Conservation (phyloP, 2,888 invertebrate genomes). For the Phyto melanocephala region DNA sequence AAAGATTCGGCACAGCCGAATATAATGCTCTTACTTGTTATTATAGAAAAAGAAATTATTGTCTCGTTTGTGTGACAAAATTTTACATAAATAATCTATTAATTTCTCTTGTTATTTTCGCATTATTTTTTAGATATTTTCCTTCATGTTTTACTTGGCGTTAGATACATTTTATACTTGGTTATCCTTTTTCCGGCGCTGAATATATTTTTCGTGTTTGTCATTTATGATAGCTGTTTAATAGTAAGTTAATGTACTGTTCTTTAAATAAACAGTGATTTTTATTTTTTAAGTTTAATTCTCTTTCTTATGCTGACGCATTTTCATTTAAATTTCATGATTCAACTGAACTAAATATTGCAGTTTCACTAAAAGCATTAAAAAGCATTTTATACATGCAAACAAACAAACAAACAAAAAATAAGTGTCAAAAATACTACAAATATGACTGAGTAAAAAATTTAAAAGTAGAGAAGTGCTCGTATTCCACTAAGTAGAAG, state of each 20-base stretch:
- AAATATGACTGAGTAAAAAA: too few relatives aligned
- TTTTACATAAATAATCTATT: conserved; percentile 56
- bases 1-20: too few relatives aligned
- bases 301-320: not conserved
- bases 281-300: not conserved
- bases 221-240: conserved; percentile 62
- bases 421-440: not conserved
- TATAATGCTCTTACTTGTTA: too few relatives aligned
- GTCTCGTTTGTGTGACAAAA: not conserved
- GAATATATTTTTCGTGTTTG: conserved; percentile 33
- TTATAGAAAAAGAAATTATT: not conserved
- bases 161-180: conserved; percentile 37
- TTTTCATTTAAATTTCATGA: conserved; percentile 62
- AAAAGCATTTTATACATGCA: not conserved
- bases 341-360: conserved; percentile 53
- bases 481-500: too few relatives aligned
- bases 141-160: conserved; percentile 17
- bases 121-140: not conserved
- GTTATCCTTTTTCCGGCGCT: not conserved
- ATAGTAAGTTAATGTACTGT: conserved; percentile 63
- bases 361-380: conserved; percentile 60
- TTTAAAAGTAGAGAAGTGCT: too few relatives aligned
- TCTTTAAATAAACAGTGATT: conserved; percentile 54
- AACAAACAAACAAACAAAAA: too few relatives aligned
- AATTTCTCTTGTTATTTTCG: conserved; percentile 5